These are phyloP conservation scores for Pristionchus pacificus DNA, from an alignment of 1,140 invertebrate species.

Conservation along the genomic window DNA sequence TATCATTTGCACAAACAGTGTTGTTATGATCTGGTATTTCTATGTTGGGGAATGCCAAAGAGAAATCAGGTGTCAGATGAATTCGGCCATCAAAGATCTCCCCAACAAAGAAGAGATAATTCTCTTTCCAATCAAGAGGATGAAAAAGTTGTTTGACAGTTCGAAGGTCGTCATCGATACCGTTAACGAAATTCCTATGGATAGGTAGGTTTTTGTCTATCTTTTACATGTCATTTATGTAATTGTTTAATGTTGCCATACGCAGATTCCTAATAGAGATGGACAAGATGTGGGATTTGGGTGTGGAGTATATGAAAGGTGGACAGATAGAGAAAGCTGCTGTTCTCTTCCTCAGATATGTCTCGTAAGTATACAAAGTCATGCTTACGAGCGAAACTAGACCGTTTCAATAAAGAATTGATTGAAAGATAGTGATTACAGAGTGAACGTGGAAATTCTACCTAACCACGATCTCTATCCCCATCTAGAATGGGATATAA, in stretches of 20 bases:
- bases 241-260: neutral
- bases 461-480: too few relatives aligned
- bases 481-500: too few relatives aligned
- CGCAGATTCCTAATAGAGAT: neutral
- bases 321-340: conserved; percentile 13
- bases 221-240: neutral
- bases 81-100: neutral
- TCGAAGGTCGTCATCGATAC: conserved; percentile 5
- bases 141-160: conserved; percentile 17
- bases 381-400: too few relatives aligned
- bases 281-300: conserved; percentile 12
- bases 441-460: too few relatives aligned
- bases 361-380: conserved; percentile 1
- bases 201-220: conserved; percentile 11
- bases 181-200: conserved; percentile 18
- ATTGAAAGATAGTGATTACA: too few relatives aligned
- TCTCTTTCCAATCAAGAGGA: conserved; percentile 12
- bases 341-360: conserved; percentile 9
- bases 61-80: neutral
- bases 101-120: neutral
- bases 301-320: conserved; percentile 2
- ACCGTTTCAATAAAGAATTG: too few relatives aligned
- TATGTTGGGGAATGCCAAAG: too few relatives aligned
- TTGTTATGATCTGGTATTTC: too few relatives aligned
- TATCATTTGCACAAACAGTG: too few relatives aligned